Conservation (phyloP, 1,140 invertebrate genomes). For the Pseudomyrmex sp. region DNA sequence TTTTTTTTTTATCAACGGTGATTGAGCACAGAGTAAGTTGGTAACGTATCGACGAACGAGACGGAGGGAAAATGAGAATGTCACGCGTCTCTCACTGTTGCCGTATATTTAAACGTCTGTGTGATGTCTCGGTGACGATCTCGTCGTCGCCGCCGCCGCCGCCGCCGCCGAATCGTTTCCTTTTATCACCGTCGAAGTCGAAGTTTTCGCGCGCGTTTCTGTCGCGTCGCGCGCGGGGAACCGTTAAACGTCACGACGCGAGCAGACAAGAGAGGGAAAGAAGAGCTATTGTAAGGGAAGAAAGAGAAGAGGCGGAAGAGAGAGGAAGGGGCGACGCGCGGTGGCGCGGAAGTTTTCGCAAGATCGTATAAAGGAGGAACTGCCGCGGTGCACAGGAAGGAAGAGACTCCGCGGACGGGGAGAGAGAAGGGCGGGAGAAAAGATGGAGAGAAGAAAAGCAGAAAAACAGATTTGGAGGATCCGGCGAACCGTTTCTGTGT, state of each 20-base stretch:
- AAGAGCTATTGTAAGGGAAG: conserved; percentile 57
- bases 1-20: conserved; percentile 9
- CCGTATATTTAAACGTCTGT: neutral
- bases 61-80: neutral
- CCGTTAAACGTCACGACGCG: conserved; percentile 50
- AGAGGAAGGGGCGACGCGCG: conserved; percentile 43
- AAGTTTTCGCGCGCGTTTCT: conserved; percentile 25
- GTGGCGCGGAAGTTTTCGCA: conserved; percentile 65
- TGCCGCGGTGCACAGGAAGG: conserved; percentile 37
- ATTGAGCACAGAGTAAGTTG: conserved; percentile 11
- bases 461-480: conserved; percentile 64
- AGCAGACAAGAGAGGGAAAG: conserved; percentile 48
- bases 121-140: neutral
- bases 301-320: neutral
- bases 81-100: neutral
- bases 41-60: neutral
- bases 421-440: neutral
- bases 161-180: neutral
- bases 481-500: conserved; percentile 50
- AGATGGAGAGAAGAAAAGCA: conserved; percentile 44
- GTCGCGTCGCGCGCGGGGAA: conserved; percentile 26
- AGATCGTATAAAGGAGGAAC: conserved; percentile 70
- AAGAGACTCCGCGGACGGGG: conserved; percentile 44
- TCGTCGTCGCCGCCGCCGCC: neutral
- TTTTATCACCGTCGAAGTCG: neutral